Evolutionary conservation across 2,888 invertebrate species (phyloP), one percentile per base, ranked within the genome.

Genomic region (Cosmia pyralina): DNA sequence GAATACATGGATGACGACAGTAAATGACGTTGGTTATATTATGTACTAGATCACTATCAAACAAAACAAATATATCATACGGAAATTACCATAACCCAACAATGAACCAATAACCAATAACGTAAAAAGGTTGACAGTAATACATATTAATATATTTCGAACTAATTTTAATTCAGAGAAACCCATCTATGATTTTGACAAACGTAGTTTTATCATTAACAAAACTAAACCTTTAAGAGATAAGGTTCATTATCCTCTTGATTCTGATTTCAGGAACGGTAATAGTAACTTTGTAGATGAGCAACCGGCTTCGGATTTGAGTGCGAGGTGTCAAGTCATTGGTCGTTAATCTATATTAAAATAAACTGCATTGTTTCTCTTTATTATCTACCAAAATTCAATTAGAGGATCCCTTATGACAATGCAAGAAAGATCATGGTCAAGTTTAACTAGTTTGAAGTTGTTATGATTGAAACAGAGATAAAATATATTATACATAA

Each of bases 261-360:
- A 52, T 60, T 22, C 2, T 11, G 4, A 57, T 48, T 69, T 74
- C 15, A n/a, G 4, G 57, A 75, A 76, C 8, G 13, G 74, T 67
- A 79, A 68, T 15, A 4, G 22, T 84, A 84, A 74, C 19, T 84
- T 87, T 88, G 86, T 85, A 79, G 75, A 79, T 84, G 77, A 66
- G 70, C 66, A 84, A 85, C 87, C 78, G 83, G 86, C 84, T 81
- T 80, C 53, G 57, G 81, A 91, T 92, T 90, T 91, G 89, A 84
- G 90, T 84, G 83, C 85, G 82, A 88, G 93, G 93, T 94, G 95
- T 95, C 95, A 94, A 96, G 95, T 95, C 96, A 95, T 95, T 88
- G 92, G 90, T 92, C 91, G 93, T 94, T 95, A 95, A 96, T 96
- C 93, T 95, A 95, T 95, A 95, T 96, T 95, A 92, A 95, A 96